Conservation (phyloP, 2,113 vertebrate genomes). For the Propithecus coquereli region DNA sequence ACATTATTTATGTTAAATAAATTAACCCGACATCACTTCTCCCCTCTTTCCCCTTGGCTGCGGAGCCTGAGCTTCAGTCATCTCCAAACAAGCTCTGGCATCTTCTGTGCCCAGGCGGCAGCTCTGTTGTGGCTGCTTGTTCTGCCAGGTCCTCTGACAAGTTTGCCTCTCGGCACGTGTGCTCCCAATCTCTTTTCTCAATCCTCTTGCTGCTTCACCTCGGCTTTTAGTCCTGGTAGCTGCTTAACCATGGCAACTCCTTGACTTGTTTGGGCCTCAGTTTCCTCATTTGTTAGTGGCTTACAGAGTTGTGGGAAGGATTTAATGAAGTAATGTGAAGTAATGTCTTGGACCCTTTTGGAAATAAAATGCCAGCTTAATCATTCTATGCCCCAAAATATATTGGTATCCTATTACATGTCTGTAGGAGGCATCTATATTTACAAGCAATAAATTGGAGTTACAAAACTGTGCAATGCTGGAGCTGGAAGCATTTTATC, state of each 20-base stretch:
- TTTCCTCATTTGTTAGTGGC: background rate
- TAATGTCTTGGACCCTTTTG: background rate
- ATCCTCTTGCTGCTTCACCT: background rate
- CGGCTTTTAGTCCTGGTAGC: background rate
- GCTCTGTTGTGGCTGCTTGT: fast-evolving
- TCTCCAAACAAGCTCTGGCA: background rate
- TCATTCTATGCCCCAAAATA: background rate
- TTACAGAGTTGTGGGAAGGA: background rate
- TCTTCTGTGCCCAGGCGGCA: background rate
- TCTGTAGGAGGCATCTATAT: background rate
- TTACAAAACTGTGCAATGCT: background rate
- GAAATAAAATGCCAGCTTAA: background rate
- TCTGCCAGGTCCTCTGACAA: background rate
- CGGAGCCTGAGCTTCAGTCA: background rate
- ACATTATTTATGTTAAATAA: constrained; percentile 78
- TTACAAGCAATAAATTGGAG: background rate
- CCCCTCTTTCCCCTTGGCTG: constrained; percentile 30
- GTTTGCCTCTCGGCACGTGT: background rate
- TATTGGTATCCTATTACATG: background rate
- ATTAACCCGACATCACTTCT: constrained; percentile 50
- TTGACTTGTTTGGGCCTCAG: background rate
- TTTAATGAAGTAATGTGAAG: background rate
- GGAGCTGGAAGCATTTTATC: constrained; percentile 29
- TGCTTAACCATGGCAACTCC: background rate
- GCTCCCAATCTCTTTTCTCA: background rate